Base-by-base conservation (phyloP, 2,888 invertebrate species). In the Neria commutata region DNA sequence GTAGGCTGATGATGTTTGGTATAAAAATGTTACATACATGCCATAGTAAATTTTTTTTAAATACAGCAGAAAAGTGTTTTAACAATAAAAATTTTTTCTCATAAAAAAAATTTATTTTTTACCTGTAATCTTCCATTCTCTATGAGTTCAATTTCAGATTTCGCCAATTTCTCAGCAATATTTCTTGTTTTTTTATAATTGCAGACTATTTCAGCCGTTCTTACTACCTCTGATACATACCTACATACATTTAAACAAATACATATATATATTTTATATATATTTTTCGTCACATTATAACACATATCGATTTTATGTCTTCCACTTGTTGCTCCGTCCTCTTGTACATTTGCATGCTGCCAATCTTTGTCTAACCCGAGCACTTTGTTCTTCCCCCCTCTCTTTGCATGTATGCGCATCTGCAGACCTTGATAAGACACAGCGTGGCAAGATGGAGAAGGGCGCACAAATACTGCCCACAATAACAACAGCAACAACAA, bases 371-470 rank as follows among this genome's bases (percentile, higher is more conserved):
- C 51, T 51, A 34, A 33, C 17, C 16, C 10, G 16, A 11, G 10
- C 19, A 8, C 34, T 34, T 24, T 37, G 21, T 37, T 3, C 21
- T 37, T 34, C 26, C 34, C 21, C 34, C 19, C 19, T 16, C 10
- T 19, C 45, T 16, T 45, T 14, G 33, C 33, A 33, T 33, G 33
- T 33, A 33, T 14, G 14, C 33, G 14, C 8, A 14, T 42, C 17
- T 33, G n/a, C 58, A 69, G 69, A 69, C 67, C 67, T 69, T 69
- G 66, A 69, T 61, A 64, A 65, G 58, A 62, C 65, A 34, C 69
- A 66, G 52, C 62, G 64, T 23, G 63, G 65, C 77, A 77, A 77
- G 75, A 77, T 77, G 78, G 77, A 78, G 75, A 66, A 76, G 63
- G 67, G 66, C 67, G 56, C 68, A 17, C 68, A 69, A 60, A 63